Evolutionary conservation across 2,888 invertebrate genomes (phyloP).

Genomic region (Acheta domesticus): DNA sequence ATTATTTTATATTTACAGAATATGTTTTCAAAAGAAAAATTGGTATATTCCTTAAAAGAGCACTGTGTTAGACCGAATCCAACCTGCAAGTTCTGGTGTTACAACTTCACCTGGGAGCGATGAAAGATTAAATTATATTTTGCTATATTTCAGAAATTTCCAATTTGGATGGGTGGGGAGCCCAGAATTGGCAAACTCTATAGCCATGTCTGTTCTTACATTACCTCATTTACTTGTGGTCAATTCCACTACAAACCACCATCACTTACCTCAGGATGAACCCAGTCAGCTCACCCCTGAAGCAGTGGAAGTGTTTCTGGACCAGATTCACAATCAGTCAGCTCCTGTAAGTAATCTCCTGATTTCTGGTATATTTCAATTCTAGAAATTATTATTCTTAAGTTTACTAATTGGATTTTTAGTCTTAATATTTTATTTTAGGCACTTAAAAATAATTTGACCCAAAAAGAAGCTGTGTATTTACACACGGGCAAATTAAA

Average conservation of each 20-base stretch:
- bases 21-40: too few species aligned
- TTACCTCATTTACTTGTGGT: conserved; percentile 85
- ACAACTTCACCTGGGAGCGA: background rate
- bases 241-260: conserved; percentile 88
- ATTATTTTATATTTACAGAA: too few species aligned
- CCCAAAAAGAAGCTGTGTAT: too few species aligned
- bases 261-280: conserved; percentile 85
- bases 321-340: conserved; percentile 71
- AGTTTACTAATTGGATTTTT: background rate
- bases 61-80: too few species aligned
- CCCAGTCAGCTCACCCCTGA: conserved; percentile 76
- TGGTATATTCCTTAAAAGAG: too few species aligned
- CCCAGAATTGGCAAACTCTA: conserved; percentile 86
- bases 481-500: too few species aligned
- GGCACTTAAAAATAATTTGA: background rate
- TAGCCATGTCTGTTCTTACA: conserved; percentile 81
- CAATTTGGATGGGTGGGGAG: conserved; percentile 96
- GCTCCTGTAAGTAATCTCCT: conserved; percentile 60
- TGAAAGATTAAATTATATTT: background rate
- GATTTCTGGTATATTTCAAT: too few species aligned
- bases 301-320: conserved; percentile 70
- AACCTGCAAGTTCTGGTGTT: too few species aligned
- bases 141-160: conserved; percentile 54
- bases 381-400: too few species aligned
- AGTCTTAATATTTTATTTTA: background rate